Evolutionary conservation across 2,888 invertebrate species (phyloP), one percentile per base, ranked within the genome.

Genomic region (Loripinus fragilis): DNA sequence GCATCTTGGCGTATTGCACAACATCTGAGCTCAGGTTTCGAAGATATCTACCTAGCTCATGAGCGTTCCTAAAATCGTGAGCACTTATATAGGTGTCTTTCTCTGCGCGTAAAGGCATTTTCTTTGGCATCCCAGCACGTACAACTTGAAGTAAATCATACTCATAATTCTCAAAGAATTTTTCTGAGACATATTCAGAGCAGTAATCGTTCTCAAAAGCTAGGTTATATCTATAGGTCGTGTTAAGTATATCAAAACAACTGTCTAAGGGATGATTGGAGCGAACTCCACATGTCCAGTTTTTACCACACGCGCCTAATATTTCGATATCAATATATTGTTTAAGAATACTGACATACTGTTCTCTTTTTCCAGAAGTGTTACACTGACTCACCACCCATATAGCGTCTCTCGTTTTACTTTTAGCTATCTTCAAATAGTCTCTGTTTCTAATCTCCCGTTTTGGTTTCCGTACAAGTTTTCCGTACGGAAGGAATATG

Each of bases 361-460:
- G 41, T 41, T 67, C 67, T 15, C 67, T 3, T 20, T 25, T 15
- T 2, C 67, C 45, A 28, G 25, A 10, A 1, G 67, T 41, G 2
- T 35, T 35, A 42, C 67, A 67, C 12, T 67, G 17, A 28, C 67
- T 67, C 2, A 67, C 67, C 20, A 67, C 42, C 67, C 67, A 67
- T 25, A 45, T 25, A 3, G 67, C 67, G 20, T 42, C 41, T 42
- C 23, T 41, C 28, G 67, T 41, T 25, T 67, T 67, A 67, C 45
- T 67, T 67, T 67, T 41, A 15, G 60, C 60, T 15, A 60, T 60
- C 17, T 30, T 23, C 12, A 33, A 20, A 33, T 60, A 60, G 28
- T 60, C 33, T 17, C 60, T 30, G 3, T 23, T 8, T 33, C 17
- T 1, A 7, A 1, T 60, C 10, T 17, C 33, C 5, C 3, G 2